These are phyloP conservation scores for Drosophila formosana DNA, from an alignment of 2,888 invertebrate species.

Conservation along the genomic window DNA sequence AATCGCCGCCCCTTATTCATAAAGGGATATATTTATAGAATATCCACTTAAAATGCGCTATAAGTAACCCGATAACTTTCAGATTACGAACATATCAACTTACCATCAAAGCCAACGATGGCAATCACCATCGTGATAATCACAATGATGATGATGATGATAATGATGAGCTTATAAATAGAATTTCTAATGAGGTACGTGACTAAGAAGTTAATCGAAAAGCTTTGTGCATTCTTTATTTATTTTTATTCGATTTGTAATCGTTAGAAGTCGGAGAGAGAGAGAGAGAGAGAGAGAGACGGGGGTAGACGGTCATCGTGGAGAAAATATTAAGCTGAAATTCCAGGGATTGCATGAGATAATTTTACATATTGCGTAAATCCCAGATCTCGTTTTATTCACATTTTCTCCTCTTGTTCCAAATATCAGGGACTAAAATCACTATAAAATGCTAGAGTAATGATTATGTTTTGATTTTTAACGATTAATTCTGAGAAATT, in stretches of 20 bases:
- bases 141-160: slow-evolving; percentile 15
- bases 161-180: slow-evolving; percentile 22
- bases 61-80: slow-evolving; percentile 1
- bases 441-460: no score
- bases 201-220: slow-evolving; percentile 32
- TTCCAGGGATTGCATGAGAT: background rate
- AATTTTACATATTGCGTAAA: background rate
- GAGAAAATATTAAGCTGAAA: background rate
- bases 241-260: slow-evolving; percentile 13
- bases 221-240: background rate
- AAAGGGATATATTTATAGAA: slow-evolving; percentile 8
- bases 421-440: no score
- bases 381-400: background rate
- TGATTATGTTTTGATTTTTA: no score
- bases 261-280: background rate
- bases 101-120: slow-evolving; percentile 1
- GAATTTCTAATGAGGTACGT: slow-evolving; percentile 46
- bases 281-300: background rate
- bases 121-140: background rate
- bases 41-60: slow-evolving; percentile 11
- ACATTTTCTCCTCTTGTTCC: background rate
- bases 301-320: background rate
- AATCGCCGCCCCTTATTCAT: slow-evolving; percentile 16
- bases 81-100: slow-evolving; percentile 15
- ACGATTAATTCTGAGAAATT: no score